Conservation (phyloP, 2,888 invertebrate genomes). For the Argyresthia albistria region DNA sequence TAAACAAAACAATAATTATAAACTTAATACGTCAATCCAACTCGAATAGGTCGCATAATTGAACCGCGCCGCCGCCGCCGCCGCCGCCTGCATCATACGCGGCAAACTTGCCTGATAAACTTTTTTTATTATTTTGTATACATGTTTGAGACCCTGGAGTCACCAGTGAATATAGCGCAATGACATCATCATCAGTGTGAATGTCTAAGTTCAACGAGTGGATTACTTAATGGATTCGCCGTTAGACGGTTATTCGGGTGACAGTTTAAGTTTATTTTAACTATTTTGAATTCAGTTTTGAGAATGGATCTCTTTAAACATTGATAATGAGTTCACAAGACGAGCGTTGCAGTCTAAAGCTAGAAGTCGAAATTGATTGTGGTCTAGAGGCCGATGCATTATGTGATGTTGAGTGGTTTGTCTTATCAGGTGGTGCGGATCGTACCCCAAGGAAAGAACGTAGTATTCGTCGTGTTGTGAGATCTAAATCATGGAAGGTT, state of each 20-base stretch:
- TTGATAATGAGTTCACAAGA: neutral
- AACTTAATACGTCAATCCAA: too few species aligned
- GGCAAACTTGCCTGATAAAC: constrained; percentile 21
- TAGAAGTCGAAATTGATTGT: constrained; percentile 49
- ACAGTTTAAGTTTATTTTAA: too few species aligned
- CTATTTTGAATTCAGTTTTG: too few species aligned
- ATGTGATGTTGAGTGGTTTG: constrained; percentile 51
- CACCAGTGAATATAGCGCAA: constrained; percentile 24
- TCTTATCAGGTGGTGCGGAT: constrained; percentile 40
- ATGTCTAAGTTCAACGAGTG: neutral
- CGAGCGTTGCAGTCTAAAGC: constrained; percentile 26
- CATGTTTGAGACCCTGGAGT: constrained; percentile 15
- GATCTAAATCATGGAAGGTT: constrained; percentile 42
- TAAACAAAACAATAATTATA: too few species aligned
- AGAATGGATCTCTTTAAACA: too few species aligned
- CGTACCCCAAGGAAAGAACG: constrained; percentile 41
- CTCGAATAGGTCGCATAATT: too few species aligned
- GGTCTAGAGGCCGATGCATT: constrained; percentile 33
- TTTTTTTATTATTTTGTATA: constrained; percentile 18
- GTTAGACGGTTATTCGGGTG: neutral
- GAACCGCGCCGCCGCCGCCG: too few species aligned
- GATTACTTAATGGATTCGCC: neutral
- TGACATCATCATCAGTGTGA: constrained; percentile 29
- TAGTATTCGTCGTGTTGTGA: constrained; percentile 29
- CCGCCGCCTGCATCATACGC: too few species aligned